Conservation (phyloP, 2,888 invertebrate genomes). For the Patella caerulea region DNA sequence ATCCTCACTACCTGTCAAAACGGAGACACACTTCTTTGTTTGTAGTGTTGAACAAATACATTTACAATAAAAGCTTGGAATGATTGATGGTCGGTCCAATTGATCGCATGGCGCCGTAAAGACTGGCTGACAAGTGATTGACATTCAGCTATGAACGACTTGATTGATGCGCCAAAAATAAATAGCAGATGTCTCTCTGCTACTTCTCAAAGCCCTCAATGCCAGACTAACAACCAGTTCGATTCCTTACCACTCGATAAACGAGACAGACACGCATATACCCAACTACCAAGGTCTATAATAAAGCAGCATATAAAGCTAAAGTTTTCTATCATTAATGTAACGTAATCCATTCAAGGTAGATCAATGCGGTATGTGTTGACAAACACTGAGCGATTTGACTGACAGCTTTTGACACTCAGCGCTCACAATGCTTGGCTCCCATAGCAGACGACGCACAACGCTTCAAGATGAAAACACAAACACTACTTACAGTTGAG, state of each 20-base stretch:
- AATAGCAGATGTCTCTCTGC: conserved; percentile 60
- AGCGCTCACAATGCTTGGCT: conserved; percentile 12
- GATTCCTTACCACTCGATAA: no score
- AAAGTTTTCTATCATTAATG: no score
- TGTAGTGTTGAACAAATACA: conserved; percentile 67
- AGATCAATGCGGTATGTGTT: no score
- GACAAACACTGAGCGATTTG: conserved; percentile 7
- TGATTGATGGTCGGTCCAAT: conserved; percentile 67
- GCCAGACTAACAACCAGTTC: not conserved
- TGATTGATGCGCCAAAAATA: conserved; percentile 67
- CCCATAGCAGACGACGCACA: conserved; percentile 28
- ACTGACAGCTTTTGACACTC: conserved; percentile 24
- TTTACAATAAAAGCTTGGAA: conserved; percentile 63
- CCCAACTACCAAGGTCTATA: no score
- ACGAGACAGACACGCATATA: no score
- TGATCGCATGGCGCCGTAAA: conserved; percentile 68
- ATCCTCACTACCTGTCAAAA: conserved; percentile 54
- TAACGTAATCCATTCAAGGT: no score
- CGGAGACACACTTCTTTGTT: conserved; percentile 62
- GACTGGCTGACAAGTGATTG: conserved; percentile 67
- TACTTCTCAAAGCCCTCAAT: conserved; percentile 18
- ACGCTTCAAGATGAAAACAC: conserved; percentile 29
- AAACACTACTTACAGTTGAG: conserved; percentile 60
- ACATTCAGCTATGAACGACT: conserved; percentile 64
- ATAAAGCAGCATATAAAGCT: no score